Conservation (phyloP, 2,888 invertebrate genomes). For the Escarpia spicata region DNA sequence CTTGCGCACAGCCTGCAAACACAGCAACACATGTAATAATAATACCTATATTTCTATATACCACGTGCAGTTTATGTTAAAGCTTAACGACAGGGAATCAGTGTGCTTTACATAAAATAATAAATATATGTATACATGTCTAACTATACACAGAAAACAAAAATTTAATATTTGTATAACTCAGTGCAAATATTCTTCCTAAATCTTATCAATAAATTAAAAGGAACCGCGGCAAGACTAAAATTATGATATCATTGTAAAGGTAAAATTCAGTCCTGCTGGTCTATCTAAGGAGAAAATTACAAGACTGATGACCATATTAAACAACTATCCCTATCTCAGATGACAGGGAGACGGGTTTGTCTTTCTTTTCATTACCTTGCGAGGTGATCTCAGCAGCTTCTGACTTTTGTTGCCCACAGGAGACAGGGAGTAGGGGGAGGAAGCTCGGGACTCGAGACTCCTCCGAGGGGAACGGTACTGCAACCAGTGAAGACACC, state of each 20-base stretch:
- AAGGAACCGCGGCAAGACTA: too few species aligned
- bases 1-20: conserved; percentile 84
- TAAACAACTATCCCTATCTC: not conserved
- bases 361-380: conserved; percentile 65
- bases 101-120: too few species aligned
- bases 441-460: conserved; percentile 66
- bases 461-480: conserved; percentile 60
- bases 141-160: too few species aligned
- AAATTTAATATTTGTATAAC: too few species aligned
- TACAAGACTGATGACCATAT: not conserved
- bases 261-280: too few species aligned
- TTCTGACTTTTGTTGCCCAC: conserved; percentile 95
- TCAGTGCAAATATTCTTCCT: too few species aligned
- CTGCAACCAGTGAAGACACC: conserved; percentile 61
- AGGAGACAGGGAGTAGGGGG: conserved; percentile 93
- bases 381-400: conserved; percentile 90
- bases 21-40: not conserved
- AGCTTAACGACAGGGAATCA: too few species aligned
- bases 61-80: too few species aligned
- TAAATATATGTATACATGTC: too few species aligned
- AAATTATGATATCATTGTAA: too few species aligned
- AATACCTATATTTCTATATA: too few species aligned
- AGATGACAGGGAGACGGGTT: not conserved
- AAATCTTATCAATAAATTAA: too few species aligned
- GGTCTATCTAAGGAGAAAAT: not conserved